phyloP scores from a whole-genome alignment of 2,113 vertebrate species.

The Condylura cristata region DNA sequence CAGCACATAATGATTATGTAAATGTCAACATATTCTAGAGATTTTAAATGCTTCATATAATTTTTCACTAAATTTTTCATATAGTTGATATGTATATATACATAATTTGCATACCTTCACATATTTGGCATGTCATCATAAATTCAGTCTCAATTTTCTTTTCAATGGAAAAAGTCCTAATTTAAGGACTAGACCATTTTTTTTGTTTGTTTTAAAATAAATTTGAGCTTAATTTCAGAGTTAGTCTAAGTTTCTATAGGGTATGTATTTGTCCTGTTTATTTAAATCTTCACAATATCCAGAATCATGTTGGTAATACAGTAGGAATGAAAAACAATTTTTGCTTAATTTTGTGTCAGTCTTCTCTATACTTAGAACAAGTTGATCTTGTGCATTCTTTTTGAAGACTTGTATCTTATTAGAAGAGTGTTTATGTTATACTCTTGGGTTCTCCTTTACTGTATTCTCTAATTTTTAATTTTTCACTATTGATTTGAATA shows the following conservation, averaged over 20 bases:
- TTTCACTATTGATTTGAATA: neutral
- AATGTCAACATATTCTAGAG: neutral
- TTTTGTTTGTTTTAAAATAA: neutral
- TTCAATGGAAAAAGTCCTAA: neutral
- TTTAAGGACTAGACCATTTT: neutral
- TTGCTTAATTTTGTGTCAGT: neutral
- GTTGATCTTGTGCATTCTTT: neutral
- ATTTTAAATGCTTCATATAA: neutral
- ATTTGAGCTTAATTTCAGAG: neutral
- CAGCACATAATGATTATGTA: neutral
- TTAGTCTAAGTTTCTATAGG: neutral
- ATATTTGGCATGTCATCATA: neutral
- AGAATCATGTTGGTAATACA: neutral
- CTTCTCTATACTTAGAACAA: neutral
- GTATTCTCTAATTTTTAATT: neutral
- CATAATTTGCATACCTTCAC: neutral
- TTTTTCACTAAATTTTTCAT: neutral
- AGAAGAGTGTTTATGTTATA: neutral
- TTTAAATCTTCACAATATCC: neutral
- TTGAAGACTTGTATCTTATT: neutral
- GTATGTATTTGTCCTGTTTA: neutral
- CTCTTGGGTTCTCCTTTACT: neutral
- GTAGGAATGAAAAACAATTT: neutral
- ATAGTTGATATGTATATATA: neutral
- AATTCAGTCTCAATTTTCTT: neutral